These are phyloP conservation scores for Agrochola macilenta DNA, from an alignment of 2,888 invertebrate species.

Conservation along the genomic window DNA sequence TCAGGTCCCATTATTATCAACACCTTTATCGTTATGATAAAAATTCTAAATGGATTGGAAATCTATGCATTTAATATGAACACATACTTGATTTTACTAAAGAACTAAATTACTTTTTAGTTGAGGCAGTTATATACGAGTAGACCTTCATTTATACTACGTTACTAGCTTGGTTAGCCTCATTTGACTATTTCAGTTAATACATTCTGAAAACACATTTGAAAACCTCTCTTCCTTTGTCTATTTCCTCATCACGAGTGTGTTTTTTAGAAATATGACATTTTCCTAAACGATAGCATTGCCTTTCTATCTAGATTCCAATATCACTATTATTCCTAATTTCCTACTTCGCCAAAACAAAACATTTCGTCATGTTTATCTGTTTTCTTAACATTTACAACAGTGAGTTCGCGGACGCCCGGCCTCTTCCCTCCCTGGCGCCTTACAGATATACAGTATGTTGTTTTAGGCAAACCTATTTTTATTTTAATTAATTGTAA, in stretches of 20 bases:
- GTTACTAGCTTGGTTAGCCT: background rate
- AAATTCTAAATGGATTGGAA: slow-evolving; percentile 1
- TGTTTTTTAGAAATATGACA: background rate
- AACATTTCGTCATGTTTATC: slow-evolving; percentile 66
- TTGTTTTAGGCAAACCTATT: slow-evolving; percentile 64
- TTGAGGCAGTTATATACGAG: background rate
- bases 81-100: background rate
- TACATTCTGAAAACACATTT: background rate
- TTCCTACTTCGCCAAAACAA: slow-evolving; percentile 18
- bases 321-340: background rate
- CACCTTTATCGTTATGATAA: slow-evolving; percentile 15
- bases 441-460: slow-evolving; percentile 86
- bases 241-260: background rate
- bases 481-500: slow-evolving; percentile 73
- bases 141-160: background rate
- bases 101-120: background rate
- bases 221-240: background rate
- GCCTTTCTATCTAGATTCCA: background rate
- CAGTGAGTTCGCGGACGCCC: slow-evolving; percentile 83
- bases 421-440: slow-evolving; percentile 87
- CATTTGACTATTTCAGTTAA: background rate
- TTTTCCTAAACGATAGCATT: background rate
- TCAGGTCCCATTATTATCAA: slow-evolving; percentile 12
- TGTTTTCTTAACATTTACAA: slow-evolving; percentile 71
- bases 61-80: background rate